Evolutionary conservation across 2,888 invertebrate genomes (phyloP).

Genomic region (Acanthopleura granulata): DNA sequence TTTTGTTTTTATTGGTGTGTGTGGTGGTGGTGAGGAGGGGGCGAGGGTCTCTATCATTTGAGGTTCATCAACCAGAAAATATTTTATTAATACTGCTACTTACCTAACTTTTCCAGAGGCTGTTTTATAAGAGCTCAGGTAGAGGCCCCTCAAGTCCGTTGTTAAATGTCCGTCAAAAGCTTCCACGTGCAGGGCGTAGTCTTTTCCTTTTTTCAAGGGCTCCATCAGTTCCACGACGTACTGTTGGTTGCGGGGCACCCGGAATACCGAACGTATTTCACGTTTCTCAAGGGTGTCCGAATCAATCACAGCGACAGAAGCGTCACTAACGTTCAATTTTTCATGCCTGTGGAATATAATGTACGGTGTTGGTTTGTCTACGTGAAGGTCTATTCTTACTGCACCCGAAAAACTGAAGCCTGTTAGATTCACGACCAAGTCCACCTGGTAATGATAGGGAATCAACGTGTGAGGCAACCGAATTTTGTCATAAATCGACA

Average conservation of each 20-base stretch:
- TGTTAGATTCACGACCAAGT: constrained; percentile 42
- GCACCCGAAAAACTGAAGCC: constrained; percentile 41
- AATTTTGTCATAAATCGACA: constrained; percentile 28
- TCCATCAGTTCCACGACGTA: neutral
- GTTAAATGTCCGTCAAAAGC: constrained; percentile 41
- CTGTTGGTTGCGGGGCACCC: neutral
- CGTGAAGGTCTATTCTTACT: constrained; percentile 44
- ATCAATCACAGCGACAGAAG: neutral
- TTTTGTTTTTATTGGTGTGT: no score
- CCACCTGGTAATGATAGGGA: constrained; percentile 50
- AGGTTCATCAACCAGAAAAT: no score
- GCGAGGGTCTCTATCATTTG: no score
- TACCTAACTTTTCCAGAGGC: constrained; percentile 37
- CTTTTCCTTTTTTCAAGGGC: constrained; percentile 29
- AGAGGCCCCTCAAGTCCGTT: constrained; percentile 48
- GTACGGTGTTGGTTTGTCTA: constrained; percentile 38
- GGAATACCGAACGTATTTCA: neutral
- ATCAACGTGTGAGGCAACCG: constrained; percentile 47
- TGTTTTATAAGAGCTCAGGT: constrained; percentile 48
- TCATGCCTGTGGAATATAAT: constrained; percentile 45
- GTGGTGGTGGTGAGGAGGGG: no score
- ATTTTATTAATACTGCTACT: constrained; percentile 19
- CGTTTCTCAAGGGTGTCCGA: neutral
- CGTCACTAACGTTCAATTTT: neutral
- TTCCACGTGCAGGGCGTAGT: constrained; percentile 40